Conservation (phyloP, 2,113 vertebrate genomes). For the Alouatta palliata region DNA sequence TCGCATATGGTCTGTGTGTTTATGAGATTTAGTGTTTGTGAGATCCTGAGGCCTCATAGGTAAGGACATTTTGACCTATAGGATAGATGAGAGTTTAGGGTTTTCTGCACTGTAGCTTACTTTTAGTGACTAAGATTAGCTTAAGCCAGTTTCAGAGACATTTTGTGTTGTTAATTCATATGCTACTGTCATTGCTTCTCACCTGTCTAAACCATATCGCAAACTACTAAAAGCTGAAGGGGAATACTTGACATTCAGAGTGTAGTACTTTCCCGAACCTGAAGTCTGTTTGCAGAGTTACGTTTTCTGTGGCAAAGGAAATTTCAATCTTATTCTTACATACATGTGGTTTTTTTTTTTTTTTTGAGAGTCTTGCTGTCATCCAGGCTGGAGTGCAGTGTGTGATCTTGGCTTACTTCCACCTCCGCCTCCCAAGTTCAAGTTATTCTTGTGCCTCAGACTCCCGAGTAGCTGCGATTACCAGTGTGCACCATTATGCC, state of each 20-base stretch:
- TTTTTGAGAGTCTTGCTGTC: too few relatives aligned
- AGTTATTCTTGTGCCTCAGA: too few relatives aligned
- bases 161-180: neutral
- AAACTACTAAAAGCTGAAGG: neutral
- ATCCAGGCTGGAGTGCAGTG: too few relatives aligned
- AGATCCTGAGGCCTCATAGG: neutral
- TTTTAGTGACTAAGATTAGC: neutral
- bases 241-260: neutral
- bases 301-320: neutral
- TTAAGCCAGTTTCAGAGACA: neutral
- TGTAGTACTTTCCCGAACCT: neutral
- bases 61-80: neutral
- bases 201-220: neutral
- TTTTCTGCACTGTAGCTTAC: neutral
- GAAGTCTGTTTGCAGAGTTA: conserved; percentile 4
- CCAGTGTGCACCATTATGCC: too few relatives aligned
- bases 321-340: neutral
- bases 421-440: too few relatives aligned
- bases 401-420: too few relatives aligned
- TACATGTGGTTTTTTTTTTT: neutral
- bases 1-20: neutral
- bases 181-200: neutral
- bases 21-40: neutral
- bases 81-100: neutral
- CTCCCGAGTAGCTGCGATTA: too few relatives aligned